Base-by-base conservation (phyloP, 2,888 invertebrate genomes). In the Mythimna lalbum region DNA sequence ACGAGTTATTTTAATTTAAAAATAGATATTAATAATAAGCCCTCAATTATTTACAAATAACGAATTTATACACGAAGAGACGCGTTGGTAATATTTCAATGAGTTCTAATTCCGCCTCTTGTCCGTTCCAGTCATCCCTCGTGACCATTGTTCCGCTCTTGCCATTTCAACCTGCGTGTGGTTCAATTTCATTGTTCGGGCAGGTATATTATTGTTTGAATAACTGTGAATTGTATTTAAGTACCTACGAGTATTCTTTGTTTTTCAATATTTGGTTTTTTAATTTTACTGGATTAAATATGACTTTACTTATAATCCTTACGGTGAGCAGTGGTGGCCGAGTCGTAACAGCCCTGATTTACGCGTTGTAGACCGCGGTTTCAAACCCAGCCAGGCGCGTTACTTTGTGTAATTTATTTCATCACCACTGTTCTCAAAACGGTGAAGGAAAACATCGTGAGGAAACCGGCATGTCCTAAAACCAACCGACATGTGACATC, bases 61-160 rank as follows among this genome's bases (percentile, higher is more conserved):
- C 23, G 60, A 75, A 76, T 76, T n/a, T n/a, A n/a, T 76, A 57
- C 56, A 59, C 43, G 27, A 61, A 80, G 69, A 62, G 67, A 39
- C 39, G 56, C 62, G 66, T 73, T 74, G 71, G 77, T 71, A 63
- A 73, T 77, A 77, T 75, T 75, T 77, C 82, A 84, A 84, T 80
- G 52, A 64, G 31, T 63, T 83, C 72, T 75, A 82, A 84, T 84
- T 82, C 80, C 49, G 43, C 57, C 69, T 49, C 63, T 77, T 63
- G 49, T 59, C 27, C 49, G 36, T 39, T 31, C 59, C 63, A 66
- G 77, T 82, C 75, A 69, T 9, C 50, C 53, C 31, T 65, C 33
- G 39, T 59, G 31, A 17, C 73, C 55, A 82, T 83, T 83, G 85
- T 84, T 84, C 63, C 21, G n/a, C 53, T 68, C 33, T 64, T 61